These are phyloP conservation scores for Agonum fuliginosum DNA, from an alignment of 2,888 invertebrate species.

Conservation along the genomic window DNA sequence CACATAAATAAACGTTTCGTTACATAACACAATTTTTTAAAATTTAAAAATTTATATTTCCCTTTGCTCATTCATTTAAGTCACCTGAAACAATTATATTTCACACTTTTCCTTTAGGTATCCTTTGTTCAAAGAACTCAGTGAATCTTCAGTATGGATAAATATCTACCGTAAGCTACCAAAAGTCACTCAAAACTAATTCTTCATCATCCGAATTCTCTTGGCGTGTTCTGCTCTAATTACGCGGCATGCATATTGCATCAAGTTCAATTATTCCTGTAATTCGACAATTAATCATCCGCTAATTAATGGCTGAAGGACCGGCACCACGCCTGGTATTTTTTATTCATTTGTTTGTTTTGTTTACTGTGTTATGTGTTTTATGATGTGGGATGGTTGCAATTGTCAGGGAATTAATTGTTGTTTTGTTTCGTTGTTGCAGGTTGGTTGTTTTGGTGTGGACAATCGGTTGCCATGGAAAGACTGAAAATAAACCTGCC, in stretches of 20 bases:
- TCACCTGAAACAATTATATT: too few relatives aligned
- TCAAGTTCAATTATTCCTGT: slow-evolving; percentile 42
- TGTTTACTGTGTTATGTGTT: slow-evolving; percentile 34
- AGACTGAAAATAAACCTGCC: slow-evolving; percentile 10
- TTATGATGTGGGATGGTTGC: neutral
- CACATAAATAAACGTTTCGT: too few relatives aligned
- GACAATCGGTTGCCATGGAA: slow-evolving; percentile 12
- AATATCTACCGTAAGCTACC: too few relatives aligned
- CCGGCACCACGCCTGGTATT: slow-evolving; percentile 37
- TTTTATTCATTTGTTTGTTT: slow-evolving; percentile 36
- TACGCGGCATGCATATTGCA: slow-evolving; percentile 62
- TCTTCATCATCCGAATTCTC: too few relatives aligned
- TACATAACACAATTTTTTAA: too few relatives aligned
- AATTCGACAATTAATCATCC: slow-evolving; percentile 65
- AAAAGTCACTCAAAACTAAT: too few relatives aligned
- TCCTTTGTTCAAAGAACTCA: too few relatives aligned
- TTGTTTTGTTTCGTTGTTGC: slow-evolving; percentile 21
- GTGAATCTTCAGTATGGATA: too few relatives aligned
- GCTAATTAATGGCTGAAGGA: slow-evolving; percentile 64
- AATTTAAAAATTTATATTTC: too few relatives aligned
- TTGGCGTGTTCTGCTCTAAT: neutral
- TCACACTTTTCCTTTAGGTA: too few relatives aligned
- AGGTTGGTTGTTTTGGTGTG: slow-evolving; percentile 7
- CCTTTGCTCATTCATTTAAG: too few relatives aligned
- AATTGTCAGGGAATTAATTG: neutral